These are phyloP conservation scores for Anagrus nilaparvatae DNA, from an alignment of 1,140 invertebrate genomes.

Conservation along the genomic window DNA sequence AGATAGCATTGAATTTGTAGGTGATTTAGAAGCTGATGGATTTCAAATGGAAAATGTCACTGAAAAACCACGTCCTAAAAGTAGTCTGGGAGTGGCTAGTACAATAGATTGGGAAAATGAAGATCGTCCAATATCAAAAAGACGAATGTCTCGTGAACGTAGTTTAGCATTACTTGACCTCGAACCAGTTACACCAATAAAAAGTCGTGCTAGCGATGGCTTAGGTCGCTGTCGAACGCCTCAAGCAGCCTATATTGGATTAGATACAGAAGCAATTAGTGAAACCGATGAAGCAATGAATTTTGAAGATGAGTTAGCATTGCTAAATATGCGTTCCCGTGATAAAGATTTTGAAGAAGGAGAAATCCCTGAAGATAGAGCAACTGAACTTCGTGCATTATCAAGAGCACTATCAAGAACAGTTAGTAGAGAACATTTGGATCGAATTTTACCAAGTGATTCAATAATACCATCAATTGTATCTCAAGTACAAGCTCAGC, in stretches of 20 bases:
- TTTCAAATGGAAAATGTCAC: slow-evolving; percentile 7
- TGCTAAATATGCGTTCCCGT: slow-evolving; percentile 20
- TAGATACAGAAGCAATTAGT: slow-evolving; percentile 38
- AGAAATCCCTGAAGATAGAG: slow-evolving; percentile 23
- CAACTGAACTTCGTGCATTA: neutral
- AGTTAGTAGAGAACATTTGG: no score
- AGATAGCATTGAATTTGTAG: slow-evolving; percentile 20
- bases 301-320: slow-evolving; percentile 32
- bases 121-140: slow-evolving; percentile 2
- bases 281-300: slow-evolving; percentile 36
- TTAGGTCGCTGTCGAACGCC: slow-evolving; percentile 34
- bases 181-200: slow-evolving; percentile 35
- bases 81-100: slow-evolving; percentile 38
- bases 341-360: slow-evolving; percentile 25
- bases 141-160: slow-evolving; percentile 4
- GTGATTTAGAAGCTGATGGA: slow-evolving; percentile 11
- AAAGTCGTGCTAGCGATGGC: slow-evolving; percentile 30
- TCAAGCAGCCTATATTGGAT: slow-evolving; percentile 33
- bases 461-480: no score
- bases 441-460: no score
- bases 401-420: neutral
- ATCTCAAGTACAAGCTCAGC: no score
- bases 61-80: slow-evolving; percentile 15
- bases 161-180: slow-evolving; percentile 29
- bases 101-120: slow-evolving; percentile 23